Percentiles rank a stretch among this genome's conserved stretches.
Conservation (phyloP, 2,113 vertebrate species). For the Eonycteris spelaea region DNA sequence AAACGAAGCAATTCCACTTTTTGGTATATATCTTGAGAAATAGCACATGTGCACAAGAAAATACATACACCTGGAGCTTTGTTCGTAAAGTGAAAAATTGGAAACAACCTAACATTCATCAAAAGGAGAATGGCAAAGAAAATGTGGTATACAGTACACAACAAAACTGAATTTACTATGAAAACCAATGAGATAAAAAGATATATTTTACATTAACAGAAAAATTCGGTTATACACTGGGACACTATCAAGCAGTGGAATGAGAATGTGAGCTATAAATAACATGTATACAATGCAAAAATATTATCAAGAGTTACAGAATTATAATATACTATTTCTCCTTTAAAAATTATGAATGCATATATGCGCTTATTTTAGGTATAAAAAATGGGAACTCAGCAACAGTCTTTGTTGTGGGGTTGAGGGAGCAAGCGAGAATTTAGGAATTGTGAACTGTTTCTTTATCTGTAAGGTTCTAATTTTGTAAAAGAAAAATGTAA, state of each 20-base stretch:
- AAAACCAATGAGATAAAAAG: not conserved
- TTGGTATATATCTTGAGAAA: not conserved
- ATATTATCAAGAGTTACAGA: not conserved
- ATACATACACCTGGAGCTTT: not conserved
- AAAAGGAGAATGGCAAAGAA: not conserved
- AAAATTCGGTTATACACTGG: not conserved
- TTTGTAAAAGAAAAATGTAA: not conserved
- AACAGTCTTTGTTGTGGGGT: not conserved
- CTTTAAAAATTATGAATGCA: not conserved
- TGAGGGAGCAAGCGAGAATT: not conserved
- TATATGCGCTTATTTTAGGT: not conserved
- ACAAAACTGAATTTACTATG: not conserved
- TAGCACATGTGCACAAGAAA: not conserved
- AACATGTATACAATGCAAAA: not conserved
- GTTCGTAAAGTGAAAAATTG: not conserved
- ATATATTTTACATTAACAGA: not conserved
- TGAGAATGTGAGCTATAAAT: not conserved
- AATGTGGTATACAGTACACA: not conserved
- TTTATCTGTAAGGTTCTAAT: not conserved
- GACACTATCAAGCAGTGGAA: not conserved
- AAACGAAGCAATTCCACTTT: constrained; percentile 19
- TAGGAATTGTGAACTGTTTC: not conserved
- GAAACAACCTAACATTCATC: not conserved
- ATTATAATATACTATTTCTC: not conserved
- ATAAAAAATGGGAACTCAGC: not conserved